These are phyloP conservation scores for Drosophila peninsularis DNA, from an alignment of 2,888 invertebrate genomes.

Conservation along the genomic window DNA sequence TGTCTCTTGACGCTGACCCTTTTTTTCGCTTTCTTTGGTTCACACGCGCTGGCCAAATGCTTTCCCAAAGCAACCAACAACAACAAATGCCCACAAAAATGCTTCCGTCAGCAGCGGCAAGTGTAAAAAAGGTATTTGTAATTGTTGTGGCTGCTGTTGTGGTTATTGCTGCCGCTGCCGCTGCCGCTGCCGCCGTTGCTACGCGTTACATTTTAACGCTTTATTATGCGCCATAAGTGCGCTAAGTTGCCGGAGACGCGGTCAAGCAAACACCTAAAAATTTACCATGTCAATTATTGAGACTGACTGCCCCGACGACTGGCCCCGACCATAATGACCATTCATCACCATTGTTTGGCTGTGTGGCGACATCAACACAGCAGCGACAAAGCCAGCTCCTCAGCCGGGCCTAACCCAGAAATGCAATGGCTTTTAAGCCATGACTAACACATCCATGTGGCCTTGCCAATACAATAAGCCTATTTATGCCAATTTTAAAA, in stretches of 20 bases:
- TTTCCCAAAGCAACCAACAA: slow-evolving; percentile 60
- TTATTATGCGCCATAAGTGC: slow-evolving; percentile 73
- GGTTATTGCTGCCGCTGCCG: slow-evolving; percentile 9
- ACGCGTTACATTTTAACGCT: slow-evolving; percentile 78
- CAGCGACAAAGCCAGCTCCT: slow-evolving; percentile 33
- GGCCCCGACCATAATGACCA: slow-evolving; percentile 46
- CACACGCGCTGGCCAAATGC: slow-evolving; percentile 74
- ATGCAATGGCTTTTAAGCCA: slow-evolving; percentile 26
- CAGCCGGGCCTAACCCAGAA: slow-evolving; percentile 51
- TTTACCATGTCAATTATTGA: slow-evolving; percentile 73
- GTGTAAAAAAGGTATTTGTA: slow-evolving; percentile 75
- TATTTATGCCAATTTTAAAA: slow-evolving; percentile 25
- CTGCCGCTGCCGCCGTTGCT: slow-evolving; percentile 15
- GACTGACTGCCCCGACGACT: slow-evolving; percentile 30
- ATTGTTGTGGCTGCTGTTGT: slow-evolving; percentile 67
- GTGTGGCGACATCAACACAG: slow-evolving; percentile 58
- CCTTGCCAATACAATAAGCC: slow-evolving; percentile 49
- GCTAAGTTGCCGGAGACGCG: slow-evolving; percentile 28
- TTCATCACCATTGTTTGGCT: slow-evolving; percentile 69
- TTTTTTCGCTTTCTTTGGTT: slow-evolving; percentile 74
- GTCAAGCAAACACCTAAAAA: slow-evolving; percentile 55
- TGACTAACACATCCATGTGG: slow-evolving; percentile 48
- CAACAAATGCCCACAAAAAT: slow-evolving; percentile 57
- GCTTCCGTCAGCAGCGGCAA: slow-evolving; percentile 77
- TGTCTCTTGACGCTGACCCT: slow-evolving; percentile 34